Conservation (phyloP, 92 coral and sea anemone species). For the Chrysogorgia sp. region DNA sequence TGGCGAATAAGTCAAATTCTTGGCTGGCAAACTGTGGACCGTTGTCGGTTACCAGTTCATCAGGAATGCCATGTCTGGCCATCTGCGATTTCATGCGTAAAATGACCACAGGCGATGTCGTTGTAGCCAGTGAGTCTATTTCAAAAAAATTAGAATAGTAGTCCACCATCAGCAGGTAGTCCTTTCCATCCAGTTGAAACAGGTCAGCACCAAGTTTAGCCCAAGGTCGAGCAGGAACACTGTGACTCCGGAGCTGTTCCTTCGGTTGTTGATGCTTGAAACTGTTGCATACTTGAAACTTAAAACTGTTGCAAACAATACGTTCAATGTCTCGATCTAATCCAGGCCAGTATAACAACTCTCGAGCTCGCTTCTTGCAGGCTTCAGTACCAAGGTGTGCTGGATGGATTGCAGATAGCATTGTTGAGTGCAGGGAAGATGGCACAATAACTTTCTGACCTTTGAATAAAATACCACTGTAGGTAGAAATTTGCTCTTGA, state of each 20-base stretch:
- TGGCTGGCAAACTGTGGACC: constrained; percentile 10
- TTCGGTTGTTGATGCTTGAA: constrained; percentile 35
- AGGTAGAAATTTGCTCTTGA: constrained; percentile 21
- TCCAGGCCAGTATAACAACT: constrained; percentile 27
- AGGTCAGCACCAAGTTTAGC: too few species aligned
- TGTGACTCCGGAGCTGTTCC: constrained; percentile 31
- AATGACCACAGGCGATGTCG: constrained; percentile 2
- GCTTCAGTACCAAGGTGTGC: constrained; percentile 24
- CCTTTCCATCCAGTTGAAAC: too few species aligned
- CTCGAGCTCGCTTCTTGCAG: constrained; percentile 36
- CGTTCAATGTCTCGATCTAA: constrained; percentile 33
- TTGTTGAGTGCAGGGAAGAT: constrained; percentile 15
- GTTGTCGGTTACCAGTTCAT: not conserved
- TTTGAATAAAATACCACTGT: constrained; percentile 31
- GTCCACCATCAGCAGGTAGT: too few species aligned
- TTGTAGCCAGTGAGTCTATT: too few species aligned
- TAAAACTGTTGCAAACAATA: constrained; percentile 17
- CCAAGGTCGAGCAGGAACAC: constrained; percentile 23
- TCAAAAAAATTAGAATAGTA: too few species aligned
- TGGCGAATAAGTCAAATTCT: not conserved
- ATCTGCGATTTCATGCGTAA: not conserved
- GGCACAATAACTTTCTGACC: constrained; percentile 38
- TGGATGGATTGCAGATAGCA: constrained; percentile 44
- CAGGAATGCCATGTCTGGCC: constrained; percentile 2
- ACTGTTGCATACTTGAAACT: constrained; percentile 33